These are phyloP conservation scores for Oscheius sp. DNA, from an alignment of 2,888 invertebrate genomes.

Conservation along the genomic window DNA sequence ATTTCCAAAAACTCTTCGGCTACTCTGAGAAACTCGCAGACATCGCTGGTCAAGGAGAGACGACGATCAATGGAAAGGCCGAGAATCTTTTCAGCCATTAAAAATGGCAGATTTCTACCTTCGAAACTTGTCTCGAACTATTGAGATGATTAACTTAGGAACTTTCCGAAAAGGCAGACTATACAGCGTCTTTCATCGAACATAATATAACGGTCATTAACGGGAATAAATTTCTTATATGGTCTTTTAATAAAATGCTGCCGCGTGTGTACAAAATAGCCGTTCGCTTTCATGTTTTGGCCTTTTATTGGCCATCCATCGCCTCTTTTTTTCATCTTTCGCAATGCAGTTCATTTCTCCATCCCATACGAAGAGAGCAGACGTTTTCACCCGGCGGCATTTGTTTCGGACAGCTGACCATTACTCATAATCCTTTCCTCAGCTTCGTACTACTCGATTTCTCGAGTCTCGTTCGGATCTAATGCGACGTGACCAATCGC, in stretches of 20 bases:
- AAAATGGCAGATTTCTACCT: conserved; percentile 44
- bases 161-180: not conserved
- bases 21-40: conserved; percentile 20
- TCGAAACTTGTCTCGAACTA: conserved; percentile 34
- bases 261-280: too few species aligned
- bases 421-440: not conserved
- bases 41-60: conserved; percentile 48
- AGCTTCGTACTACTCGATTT: not conserved
- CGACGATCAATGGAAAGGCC: conserved; percentile 59
- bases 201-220: not conserved
- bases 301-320: not conserved
- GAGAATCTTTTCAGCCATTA: conserved; percentile 54
- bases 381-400: too few species aligned
- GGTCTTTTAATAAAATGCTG: too few species aligned
- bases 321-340: not conserved
- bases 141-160: not conserved
- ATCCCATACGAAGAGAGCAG: not conserved
- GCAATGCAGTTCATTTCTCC: not conserved
- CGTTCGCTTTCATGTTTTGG: too few species aligned
- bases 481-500: too few species aligned
- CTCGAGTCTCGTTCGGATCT: too few species aligned
- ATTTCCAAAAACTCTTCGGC: conserved; percentile 42
- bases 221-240: conserved; percentile 3
- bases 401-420: conserved; percentile 3
- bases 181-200: conserved; percentile 25